Percentiles rank a stretch among this genome's conserved stretches.
Conservation (phyloP, 2,113 vertebrate species). For the Kryptolebias marmoratus region DNA sequence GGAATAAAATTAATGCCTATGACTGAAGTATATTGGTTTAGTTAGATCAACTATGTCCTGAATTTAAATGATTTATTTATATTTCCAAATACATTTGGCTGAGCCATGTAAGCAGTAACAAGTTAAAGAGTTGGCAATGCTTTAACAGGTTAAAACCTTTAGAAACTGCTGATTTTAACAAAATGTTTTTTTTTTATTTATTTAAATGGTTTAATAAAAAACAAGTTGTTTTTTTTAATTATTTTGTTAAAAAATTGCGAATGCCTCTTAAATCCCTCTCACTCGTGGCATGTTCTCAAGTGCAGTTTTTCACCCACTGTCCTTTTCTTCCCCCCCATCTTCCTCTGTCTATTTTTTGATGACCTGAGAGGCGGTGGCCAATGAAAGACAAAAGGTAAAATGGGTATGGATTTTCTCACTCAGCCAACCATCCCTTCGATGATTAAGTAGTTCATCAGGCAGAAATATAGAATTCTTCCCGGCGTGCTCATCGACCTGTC, state of each 20-base stretch:
- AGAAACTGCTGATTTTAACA: too few species aligned
- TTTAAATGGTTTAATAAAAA: too few species aligned
- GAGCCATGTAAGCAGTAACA: too few species aligned
- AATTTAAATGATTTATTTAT: too few species aligned
- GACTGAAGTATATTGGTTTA: too few species aligned
- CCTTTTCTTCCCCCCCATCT: conserved; percentile 3
- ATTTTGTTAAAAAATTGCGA: neutral
- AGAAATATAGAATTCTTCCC: conserved; percentile 82
- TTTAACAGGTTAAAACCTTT: too few species aligned
- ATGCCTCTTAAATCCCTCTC: neutral
- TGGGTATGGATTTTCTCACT: conserved; percentile 78
- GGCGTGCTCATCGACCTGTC: conserved; percentile 75
- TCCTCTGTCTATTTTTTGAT: conserved; percentile 70
- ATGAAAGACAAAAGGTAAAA: conserved; percentile 85
- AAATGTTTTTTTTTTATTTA: too few species aligned
- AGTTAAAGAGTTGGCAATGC: too few species aligned
- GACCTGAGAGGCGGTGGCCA: conserved; percentile 70
- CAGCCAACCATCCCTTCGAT: conserved; percentile 76
- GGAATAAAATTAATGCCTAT: too few species aligned
- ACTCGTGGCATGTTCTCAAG: conserved; percentile 14
- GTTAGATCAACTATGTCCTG: too few species aligned
- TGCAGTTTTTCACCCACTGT: conserved; percentile 3
- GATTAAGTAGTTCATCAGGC: conserved; percentile 82
- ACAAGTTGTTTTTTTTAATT: neutral
- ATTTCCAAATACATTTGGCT: too few species aligned